Evolutionary conservation across 2,888 invertebrate genomes (phyloP), one percentile per base, ranked within the genome.

Genomic region (Trichopoda pennipes): DNA sequence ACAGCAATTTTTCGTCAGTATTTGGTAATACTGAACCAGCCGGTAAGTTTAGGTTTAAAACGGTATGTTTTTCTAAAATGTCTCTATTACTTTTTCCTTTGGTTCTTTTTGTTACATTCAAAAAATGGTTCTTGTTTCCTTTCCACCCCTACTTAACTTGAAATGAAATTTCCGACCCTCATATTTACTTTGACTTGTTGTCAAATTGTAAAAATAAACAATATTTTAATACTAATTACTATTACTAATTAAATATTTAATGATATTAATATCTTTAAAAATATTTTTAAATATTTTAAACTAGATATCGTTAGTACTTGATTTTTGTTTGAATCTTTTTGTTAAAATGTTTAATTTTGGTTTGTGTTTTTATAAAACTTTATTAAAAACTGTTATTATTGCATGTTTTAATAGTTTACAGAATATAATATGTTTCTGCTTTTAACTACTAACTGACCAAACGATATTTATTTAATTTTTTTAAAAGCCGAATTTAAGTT

Each of bases 1-100:
- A 97, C 91, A 96, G 95, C 92, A 95, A 94, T 93, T 97, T 97
- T 93, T 94, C 95, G 89, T 95, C 96, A 88, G 96, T 96, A 87
- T 97, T 97, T 92, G 96, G 96, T 91, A 94, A 93, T 92, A 92
- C 93, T 88, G 95, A 95, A 90, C 92, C 93, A 86, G 91, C 93
- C 92, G 94, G 94, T 94, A 93, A 93, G 93, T 91, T 61, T 56
- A 72, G 66, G 75, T 68, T 69, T 61, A 19, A 58, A 42, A 44
- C 38, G 55, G 70, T 56, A 61, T 75, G 69, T 64, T 69, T 44
- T 42, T 16, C 28, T 28, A 2, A 58, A 72, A 53, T 51, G n/a
- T 72, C 35, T 44, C 32, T 21, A 47, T 23, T 47, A 56, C 56
- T 56, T 51, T 60, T 69, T 53, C 38, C 63, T 76, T 76, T 79